Base-by-base conservation (phyloP, 2,888 invertebrate genomes). In the Baccha elongata region DNA sequence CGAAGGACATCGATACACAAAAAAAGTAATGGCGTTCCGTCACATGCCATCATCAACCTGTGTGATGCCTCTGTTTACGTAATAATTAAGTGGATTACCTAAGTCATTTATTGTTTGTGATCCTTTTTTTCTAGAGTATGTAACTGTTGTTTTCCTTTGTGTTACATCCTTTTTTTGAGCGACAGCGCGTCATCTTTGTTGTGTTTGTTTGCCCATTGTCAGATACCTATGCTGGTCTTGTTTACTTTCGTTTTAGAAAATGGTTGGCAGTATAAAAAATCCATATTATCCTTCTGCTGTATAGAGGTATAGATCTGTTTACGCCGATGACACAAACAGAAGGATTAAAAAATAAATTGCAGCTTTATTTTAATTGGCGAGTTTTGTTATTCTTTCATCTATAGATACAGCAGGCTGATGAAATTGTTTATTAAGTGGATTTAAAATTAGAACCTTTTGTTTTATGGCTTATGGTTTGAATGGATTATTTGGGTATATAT, bases 81-180 rank as follows among this genome's bases (percentile, higher is more conserved):
- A 65, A 64, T 75, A 80, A 80, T 75, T 81, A 71, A 81, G 75
- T 75, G 69, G 69, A 80, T 75, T 81, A 75, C 29, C 29, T 69
- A 65, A 64, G 69, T 58, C 69, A 74, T 62, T 74, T 55, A 55
- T 71, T 76, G 55, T 48, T 29, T 65, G 74, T 65, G 32, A 60
- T 74, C 58, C 58, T 60, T 60, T 58, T 55, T 44, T 32, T 19
- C 8, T 8, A 37, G 37, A 53, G 29, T 7, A 19, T 42, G 21
- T 52, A 29, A 19, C 60, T 58, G 42, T 53, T 62, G 52, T 46
- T 48, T 40, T 29, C 10, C 46, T 17, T 67, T 13, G 17, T 46
- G 29, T 40, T 64, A 21, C 10, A 7, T 35, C 17, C 15, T 40
- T 40, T 73, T 52, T 48, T 46, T 11, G 8, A 1, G 7, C 29